Evolutionary conservation across 2,113 vertebrate species (phyloP).

Genomic region (Tachycineta bicolor): DNA sequence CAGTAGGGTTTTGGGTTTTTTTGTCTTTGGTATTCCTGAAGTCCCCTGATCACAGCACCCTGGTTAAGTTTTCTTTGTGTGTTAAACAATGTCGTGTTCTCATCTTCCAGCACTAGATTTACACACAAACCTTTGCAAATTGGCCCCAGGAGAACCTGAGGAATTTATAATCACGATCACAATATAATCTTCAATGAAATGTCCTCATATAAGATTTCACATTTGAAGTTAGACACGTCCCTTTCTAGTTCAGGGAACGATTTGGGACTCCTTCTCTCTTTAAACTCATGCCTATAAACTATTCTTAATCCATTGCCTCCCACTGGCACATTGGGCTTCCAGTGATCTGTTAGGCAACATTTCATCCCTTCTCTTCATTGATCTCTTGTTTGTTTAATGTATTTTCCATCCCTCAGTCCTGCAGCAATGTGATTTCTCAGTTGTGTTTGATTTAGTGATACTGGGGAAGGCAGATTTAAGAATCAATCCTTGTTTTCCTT

Average conservation of each 20-base stretch:
- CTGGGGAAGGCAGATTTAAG: background rate
- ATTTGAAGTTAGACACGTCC: background rate
- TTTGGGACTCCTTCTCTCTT: background rate
- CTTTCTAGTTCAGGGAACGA: background rate
- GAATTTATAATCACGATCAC: background rate
- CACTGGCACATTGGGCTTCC: background rate
- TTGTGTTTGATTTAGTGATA: background rate
- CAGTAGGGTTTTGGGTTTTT: background rate
- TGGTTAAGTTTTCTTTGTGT: background rate
- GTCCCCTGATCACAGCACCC: background rate
- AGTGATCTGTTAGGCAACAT: background rate
- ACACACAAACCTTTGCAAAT: background rate
- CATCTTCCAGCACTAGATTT: background rate
- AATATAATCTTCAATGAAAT: background rate
- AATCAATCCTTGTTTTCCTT: background rate
- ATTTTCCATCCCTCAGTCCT: background rate
- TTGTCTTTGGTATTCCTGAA: background rate
- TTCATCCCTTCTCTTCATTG: background rate
- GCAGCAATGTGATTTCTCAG: background rate
- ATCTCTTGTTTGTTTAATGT: background rate
- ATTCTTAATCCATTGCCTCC: background rate
- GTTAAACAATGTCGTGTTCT: rapidly evolving
- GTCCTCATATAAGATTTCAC: background rate
- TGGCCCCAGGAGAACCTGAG: background rate
- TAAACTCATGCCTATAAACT: background rate